Evolutionary conservation across 1,140 invertebrate species (phyloP).

Genomic region (Schlechtendalia chinensis): DNA sequence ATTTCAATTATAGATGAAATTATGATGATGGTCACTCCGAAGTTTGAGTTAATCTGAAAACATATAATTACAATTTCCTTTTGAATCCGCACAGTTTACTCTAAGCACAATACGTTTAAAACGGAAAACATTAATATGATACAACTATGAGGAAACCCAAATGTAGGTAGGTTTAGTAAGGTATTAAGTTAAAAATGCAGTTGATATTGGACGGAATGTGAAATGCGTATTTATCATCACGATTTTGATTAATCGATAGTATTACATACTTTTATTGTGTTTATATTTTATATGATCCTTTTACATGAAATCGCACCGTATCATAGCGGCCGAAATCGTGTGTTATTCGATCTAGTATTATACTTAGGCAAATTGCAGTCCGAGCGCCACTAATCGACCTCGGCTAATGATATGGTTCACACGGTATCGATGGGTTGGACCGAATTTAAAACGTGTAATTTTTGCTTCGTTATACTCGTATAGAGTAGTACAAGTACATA

Average conservation of each 20-base stretch:
- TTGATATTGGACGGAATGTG: neutral
- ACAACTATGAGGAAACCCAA: neutral
- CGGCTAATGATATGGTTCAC: constrained; percentile 11
- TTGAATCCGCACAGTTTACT: too few relatives aligned
- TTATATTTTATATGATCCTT: neutral
- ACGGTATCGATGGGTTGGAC: neutral
- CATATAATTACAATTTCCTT: too few relatives aligned
- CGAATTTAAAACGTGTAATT: constrained; percentile 32
- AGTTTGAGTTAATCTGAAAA: too few relatives aligned
- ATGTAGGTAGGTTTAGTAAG: too few relatives aligned
- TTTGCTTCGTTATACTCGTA: neutral
- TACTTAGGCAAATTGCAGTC: neutral
- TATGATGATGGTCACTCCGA: too few relatives aligned
- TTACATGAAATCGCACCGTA: neutral
- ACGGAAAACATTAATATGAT: neutral
- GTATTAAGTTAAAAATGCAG: constrained; percentile 6
- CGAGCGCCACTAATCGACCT: constrained; percentile 19
- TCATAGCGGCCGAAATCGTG: neutral
- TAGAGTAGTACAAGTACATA: neutral
- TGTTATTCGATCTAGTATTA: neutral
- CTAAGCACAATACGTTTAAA: too few relatives aligned
- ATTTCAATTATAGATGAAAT: too few relatives aligned
- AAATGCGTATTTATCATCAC: constrained; percentile 7
- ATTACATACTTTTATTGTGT: neutral
- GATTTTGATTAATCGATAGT: constrained; percentile 6